Base-by-base conservation (phyloP, 2,113 vertebrate species). In the Varanus komodoensis region DNA sequence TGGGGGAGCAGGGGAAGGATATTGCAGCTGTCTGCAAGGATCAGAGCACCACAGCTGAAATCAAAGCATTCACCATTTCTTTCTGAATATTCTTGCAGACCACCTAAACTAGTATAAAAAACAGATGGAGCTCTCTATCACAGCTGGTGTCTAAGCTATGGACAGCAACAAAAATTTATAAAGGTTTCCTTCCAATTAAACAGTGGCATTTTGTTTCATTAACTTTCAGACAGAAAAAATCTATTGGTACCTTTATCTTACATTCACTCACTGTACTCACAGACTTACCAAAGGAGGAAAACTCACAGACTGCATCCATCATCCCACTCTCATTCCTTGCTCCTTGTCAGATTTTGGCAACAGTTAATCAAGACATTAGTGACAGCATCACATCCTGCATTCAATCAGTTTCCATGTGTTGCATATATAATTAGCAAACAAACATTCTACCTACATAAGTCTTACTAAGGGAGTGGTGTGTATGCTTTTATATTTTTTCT, bases 291-390 rank as follows among this genome's bases (percentile, higher is more conserved):
- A 23, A 90, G 34, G 74, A 93, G 89, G 69, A 93, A 84, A 93
- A 90, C 52, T 38, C 48, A 80, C 0, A 3, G 74, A 68, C 48
- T 88, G 90, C 87, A 89, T 38, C 89, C 0, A 82, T 87, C 19
- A 17, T 92, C 89, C 68, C 91, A 86, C 81, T 84, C 86, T 86
- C 88, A 50, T 23, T 83, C 11, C 48, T 93, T 88, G 15, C 50
- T 92, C 89, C 32, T 29, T 91, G 48, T 86, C 84, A 82, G 11
- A 64, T 57, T 38, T 32, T 93, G 67, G 82, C 48, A 94, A 57
- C 38, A 34, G 11, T 68, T 91, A 74, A 92, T 93, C 38, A 88
- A 95, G 89, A 88, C 93, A 91, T 87, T 79, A 86, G 7, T 38
- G 74, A 89, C 67, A 92, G 80, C 50, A 90, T 86, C n/a, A 91